These are phyloP conservation scores for Passer domesticus DNA, from an alignment of 2,113 vertebrate species.

Conservation along the genomic window DNA sequence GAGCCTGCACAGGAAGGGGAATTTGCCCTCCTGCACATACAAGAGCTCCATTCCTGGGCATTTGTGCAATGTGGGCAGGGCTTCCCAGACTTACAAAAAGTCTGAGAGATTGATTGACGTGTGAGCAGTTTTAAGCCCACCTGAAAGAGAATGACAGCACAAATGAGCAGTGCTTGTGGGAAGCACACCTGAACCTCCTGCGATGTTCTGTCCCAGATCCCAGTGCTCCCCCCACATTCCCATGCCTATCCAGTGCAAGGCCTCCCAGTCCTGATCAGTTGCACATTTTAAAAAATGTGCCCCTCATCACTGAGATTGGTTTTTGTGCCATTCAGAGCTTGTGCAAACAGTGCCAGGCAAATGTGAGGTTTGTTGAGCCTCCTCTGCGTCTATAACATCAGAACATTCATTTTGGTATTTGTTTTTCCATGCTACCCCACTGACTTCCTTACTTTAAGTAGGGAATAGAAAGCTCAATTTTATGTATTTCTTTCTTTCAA, in stretches of 20 bases:
- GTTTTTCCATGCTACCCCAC: not conserved
- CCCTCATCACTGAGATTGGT: fast-evolving
- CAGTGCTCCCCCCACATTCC: not conserved
- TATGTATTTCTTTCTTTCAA: not conserved
- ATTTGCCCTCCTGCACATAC: not conserved
- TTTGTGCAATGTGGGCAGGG: not conserved
- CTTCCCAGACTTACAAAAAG: not conserved
- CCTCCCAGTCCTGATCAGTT: not conserved
- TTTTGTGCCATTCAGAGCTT: not conserved
- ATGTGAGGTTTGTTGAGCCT: not conserved
- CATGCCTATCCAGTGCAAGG: not conserved
- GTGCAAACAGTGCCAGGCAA: not conserved
- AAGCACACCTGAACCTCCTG: not conserved
- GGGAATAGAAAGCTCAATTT: not conserved
- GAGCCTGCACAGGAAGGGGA: not conserved
- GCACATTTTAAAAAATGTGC: not conserved
- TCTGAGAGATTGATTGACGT: not conserved
- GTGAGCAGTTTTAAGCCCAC: not conserved
- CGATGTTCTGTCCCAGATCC: not conserved
- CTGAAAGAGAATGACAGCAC: not conserved
- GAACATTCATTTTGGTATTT: not conserved
- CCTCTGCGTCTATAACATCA: not conserved
- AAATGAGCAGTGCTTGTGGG: not conserved
- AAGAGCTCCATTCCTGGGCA: not conserved
- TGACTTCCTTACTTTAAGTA: not conserved